Evolutionary conservation across 2,113 vertebrate species (phyloP), one percentile per base, ranked within the genome.

Genomic region (Henicopernis longicauda): DNA sequence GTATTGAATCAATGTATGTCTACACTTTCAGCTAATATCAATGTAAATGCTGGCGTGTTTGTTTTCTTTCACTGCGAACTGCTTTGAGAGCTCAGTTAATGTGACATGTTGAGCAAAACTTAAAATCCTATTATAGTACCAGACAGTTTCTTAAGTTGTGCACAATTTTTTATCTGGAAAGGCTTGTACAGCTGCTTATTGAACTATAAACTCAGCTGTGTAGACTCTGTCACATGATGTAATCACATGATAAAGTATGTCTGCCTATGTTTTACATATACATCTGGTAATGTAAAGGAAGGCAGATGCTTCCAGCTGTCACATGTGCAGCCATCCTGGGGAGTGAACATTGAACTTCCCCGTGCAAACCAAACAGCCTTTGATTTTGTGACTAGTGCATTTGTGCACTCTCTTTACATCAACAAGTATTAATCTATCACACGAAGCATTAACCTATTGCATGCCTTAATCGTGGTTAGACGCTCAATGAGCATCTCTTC

Each of bases 201-300:
- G 52, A 50, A 2, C 54, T 34, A 10, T 34, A 3, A 16, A 8
- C 44, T 36, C 52, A 61, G 49, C 58, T 61, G 11, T 49, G 31
- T 5, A 14, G 45, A 27, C 19, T 54, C 47, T 66, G 20, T 11
- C 5, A 1, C 8, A 5, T 18, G 81, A 14, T 42, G 34, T 9
- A 5, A 29, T 45, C 7, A 3, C 5, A 3, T 2, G 40, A 4
- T 17, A 15, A 77, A 13, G 13, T 7, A 15, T 1, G 3, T 22
- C 32, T 73, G 25, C 12, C 40, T n/a, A 3, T 16, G 1, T 32
- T 7, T n/a, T 78, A 6, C 13, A 27, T 1, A 11, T 47, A 32
- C 40, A 13, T 26, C 14, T 42, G 5, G 3, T 6, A 29, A 11
- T 2, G 26, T 1, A 14, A 19, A 34, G 52, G 26, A 50, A 22